Evolutionary conservation across 2,797 vertebrate genomes (phyloP), one percentile per base, ranked within the genome.

Genomic region (Parambassis ranga): DNA sequence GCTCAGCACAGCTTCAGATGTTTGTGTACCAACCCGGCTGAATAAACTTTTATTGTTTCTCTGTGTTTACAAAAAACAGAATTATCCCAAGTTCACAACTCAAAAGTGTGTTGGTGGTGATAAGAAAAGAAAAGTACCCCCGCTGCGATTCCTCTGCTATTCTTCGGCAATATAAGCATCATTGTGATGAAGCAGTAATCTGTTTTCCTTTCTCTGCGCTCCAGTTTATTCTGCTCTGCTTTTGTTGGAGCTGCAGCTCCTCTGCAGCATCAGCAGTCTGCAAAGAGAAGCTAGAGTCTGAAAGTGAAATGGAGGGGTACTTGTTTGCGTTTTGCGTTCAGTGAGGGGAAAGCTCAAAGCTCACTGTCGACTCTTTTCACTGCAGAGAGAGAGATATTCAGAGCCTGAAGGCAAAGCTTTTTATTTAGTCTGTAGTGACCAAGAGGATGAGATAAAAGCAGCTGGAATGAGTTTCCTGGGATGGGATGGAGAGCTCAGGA

Each of bases 41-140:
- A 79, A 76, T 78, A 69, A 81, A 77, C 51, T 33, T n/a, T 41
- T 41, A 37, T 65, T 82, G 68, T 76, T 74, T 58, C 52, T 55
- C 11, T 3, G 33, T 46, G 38, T 62, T 41, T 63, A 58, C 51
- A 46, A 38, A 70, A 31, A 50, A 35, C 41, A 56, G 36, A 59
- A 48, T 70, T 58, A 37, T 42, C 62, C 15, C 3, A 41, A 13
- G 42, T 61, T 59, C 52, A 36, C 5, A 38, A 16, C 42, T 39
- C 13, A 58, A 32, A 31, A 48, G 35, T 74, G 68, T 69, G 57
- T 58, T 50, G 82, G 27, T 8, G 59, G 59, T 50, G 59, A 50
- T 72, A 71, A 69, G 49, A 48, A 64, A 42, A 14, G n/a, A 16
- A 60, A 49, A 35, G 43, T n/a, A n/a, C 16, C 23, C 62, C 59